Base-by-base conservation (phyloP, 53 echinoderm and acorn worm genomes). In the Apostichopus leukothele region DNA sequence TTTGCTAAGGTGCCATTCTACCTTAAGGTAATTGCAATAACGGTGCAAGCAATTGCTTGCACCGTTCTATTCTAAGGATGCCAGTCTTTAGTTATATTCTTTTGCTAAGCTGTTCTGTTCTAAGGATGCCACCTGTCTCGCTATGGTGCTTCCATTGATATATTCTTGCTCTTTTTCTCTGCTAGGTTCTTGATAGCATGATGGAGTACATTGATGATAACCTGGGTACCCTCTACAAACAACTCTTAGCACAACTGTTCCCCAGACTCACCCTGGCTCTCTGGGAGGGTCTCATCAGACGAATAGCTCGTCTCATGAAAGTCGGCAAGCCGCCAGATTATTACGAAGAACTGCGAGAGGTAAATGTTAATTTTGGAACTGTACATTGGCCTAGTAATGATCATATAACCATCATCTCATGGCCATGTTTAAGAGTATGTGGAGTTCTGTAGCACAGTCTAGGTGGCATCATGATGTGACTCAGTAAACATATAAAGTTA, bases 151-250 rank as follows among this genome's bases (percentile, higher is more conserved):
- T 57, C 57, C 57, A 9, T 57, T 57, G 71, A 71, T n/a, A 5
- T 63, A 0, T 63, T 7, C 14, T 13, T 3, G 6, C 71, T 18
- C n/a, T 71, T 21, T 85, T 26, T 75, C 75, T 9, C 73, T 16
- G 22, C 12, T 86, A 97, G 98, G 90, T 90, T 52, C 87, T 97
- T 67, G 98, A 97, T 60, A 83, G 87, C 5, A 91, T 97, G 73
- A 84, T 97, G 89, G 91, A 81, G 13, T 97, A 97, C 90, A 91
- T 97, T 55, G 98, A 97, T 63, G 80, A 93, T 39, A 95, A 97
- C 80, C 91, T 97, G n/a, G 94, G 95, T 53, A 95, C 94, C 11
- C 91, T 97, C 16, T 97, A 97, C 90, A 97, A 97, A 88, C 95
- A 95, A 85, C 92, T 97, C 50, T 75, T 95, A 59, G 89, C 94